Conservation (phyloP, 2,888 invertebrate genomes). For the Ormia ochracea region DNA sequence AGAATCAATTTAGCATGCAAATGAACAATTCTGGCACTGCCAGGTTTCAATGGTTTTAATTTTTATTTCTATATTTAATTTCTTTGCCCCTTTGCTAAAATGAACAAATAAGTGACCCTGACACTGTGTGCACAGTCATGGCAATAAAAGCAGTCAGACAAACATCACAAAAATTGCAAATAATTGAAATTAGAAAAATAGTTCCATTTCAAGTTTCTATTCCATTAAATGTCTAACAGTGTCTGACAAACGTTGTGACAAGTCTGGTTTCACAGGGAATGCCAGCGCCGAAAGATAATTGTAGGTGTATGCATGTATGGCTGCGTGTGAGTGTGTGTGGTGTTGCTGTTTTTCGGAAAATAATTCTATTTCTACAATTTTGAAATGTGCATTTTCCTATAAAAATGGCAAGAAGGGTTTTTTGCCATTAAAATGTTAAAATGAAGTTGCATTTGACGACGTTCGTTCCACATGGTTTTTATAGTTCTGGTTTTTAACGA, state of each 20-base stretch:
- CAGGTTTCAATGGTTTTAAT: conserved; percentile 13
- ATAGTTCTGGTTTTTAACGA: too few relatives aligned
- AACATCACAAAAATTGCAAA: neutral
- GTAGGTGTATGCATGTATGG: too few relatives aligned
- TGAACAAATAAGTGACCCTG: conserved; percentile 57
- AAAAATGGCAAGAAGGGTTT: neutral
- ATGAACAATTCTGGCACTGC: conserved; percentile 17
- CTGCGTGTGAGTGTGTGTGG: too few relatives aligned
- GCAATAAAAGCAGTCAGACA: neutral
- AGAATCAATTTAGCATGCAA: conserved; percentile 50
- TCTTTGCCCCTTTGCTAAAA: neutral
- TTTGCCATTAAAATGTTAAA: neutral
- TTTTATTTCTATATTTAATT: conserved; percentile 8
- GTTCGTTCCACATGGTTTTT: conserved; percentile 22
- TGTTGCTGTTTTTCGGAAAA: neutral
- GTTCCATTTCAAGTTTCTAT: neutral
- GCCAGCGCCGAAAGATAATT: neutral
- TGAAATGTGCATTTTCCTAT: neutral
- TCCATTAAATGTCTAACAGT: conserved; percentile 7
- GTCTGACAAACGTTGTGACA: conserved; percentile 41
- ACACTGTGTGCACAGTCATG: conserved; percentile 33
- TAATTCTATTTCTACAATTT: conserved; percentile 39
- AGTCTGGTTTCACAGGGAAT: conserved; percentile 53
- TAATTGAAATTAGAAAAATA: conserved; percentile 23
- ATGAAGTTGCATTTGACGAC: neutral